Evolutionary conservation across 2,113 vertebrate species (phyloP).

Genomic region (Brachyistius frenatus): DNA sequence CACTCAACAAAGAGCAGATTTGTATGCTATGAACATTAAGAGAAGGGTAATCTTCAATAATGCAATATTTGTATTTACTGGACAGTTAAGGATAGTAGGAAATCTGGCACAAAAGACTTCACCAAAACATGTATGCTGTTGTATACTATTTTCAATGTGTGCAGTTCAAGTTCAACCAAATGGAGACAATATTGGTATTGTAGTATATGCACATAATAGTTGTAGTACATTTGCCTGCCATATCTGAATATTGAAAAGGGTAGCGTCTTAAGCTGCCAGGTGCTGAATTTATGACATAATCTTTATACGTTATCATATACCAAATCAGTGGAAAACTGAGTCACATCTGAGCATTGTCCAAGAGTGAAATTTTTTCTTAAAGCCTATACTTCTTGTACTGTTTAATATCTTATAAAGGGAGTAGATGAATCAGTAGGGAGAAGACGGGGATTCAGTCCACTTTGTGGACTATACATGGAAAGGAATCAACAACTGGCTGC

Average conservation of each 20-base stretch:
- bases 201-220: slow-evolving; percentile 76
- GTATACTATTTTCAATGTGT: slow-evolving; percentile 63
- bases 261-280: slow-evolving; percentile 81
- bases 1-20: slow-evolving; percentile 54
- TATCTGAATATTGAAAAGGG: slow-evolving; percentile 79
- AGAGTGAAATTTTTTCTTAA: slow-evolving; percentile 75
- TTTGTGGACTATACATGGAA: slow-evolving; percentile 71
- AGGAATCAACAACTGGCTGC: slow-evolving; percentile 83
- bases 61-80: slow-evolving; percentile 81
- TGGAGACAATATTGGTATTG: slow-evolving; percentile 66
- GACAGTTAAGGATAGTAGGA: slow-evolving; percentile 61
- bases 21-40: slow-evolving; percentile 53
- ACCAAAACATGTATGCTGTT: slow-evolving; percentile 74
- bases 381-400: slow-evolving; percentile 84
- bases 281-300: slow-evolving; percentile 85
- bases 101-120: slow-evolving; percentile 80
- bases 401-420: slow-evolving; percentile 81
- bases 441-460: slow-evolving; percentile 74
- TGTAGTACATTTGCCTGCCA: slow-evolving; percentile 78
- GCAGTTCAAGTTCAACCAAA: slow-evolving; percentile 76
- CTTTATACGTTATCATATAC: slow-evolving; percentile 81
- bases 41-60: slow-evolving; percentile 73
- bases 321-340: slow-evolving; percentile 78
- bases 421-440: slow-evolving; percentile 68
- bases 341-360: slow-evolving; percentile 77